phyloP scores from a whole-genome alignment of 2,888 invertebrate species.

The Eilema sororculum region DNA sequence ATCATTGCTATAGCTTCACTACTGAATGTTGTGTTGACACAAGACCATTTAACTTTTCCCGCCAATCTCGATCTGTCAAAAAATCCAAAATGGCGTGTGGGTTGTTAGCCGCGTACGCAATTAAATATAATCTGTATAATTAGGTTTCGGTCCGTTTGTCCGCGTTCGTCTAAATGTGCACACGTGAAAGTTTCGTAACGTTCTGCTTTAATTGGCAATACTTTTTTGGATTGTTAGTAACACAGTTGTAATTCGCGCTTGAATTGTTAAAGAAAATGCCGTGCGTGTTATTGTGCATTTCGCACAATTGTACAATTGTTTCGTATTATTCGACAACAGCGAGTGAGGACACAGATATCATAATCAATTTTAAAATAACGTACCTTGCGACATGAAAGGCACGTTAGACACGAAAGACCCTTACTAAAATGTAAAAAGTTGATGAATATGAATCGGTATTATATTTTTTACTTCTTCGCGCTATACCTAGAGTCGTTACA shows the following conservation, averaged over 20 bases:
- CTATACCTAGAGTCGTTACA: too few species aligned
- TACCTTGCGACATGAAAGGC: not conserved
- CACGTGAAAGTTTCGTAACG: conserved; percentile 62
- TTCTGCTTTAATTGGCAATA: conserved; percentile 57
- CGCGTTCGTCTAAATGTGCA: conserved; percentile 54
- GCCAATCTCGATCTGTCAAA: conserved; percentile 40
- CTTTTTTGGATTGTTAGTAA: conserved; percentile 51
- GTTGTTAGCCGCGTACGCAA: conserved; percentile 42
- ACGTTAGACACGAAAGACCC: not conserved
- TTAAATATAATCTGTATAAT: conserved; percentile 56
- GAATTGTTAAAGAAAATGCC: conserved; percentile 49
- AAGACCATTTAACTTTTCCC: conserved; percentile 15
- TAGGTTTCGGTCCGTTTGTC: conserved; percentile 52
- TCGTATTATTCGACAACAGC: conserved; percentile 21
- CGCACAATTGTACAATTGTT: conserved; percentile 35
- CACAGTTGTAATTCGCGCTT: conserved; percentile 53
- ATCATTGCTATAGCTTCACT: not conserved
- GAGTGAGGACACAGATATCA: not conserved
- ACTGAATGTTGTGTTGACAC: not conserved
- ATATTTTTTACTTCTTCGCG: too few species aligned
- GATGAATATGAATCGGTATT: too few species aligned
- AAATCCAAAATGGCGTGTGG: conserved; percentile 35
- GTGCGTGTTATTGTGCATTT: conserved; percentile 33
- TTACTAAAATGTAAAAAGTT: not conserved
- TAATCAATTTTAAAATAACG: not conserved